These are phyloP conservation scores for Ephydatia muelleri DNA, from an alignment of 37 sponge, comb jelly and placozoan genomes.

Conservation along the genomic window DNA sequence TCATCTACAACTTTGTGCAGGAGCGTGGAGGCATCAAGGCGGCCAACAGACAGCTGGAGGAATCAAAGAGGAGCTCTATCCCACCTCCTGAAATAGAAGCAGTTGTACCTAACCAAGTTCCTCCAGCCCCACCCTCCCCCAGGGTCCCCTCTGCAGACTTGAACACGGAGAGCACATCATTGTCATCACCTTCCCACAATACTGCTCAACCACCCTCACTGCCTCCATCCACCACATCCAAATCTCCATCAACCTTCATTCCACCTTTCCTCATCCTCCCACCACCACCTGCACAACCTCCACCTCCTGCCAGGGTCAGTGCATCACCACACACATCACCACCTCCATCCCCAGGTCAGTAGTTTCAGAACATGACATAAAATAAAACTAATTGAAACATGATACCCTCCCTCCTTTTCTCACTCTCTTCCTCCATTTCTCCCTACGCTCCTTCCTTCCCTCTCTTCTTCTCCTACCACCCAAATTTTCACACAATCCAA, in stretches of 20 bases:
- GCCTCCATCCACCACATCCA: not conserved
- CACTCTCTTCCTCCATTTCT: too few relatives aligned
- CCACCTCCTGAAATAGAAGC: constrained; percentile 58
- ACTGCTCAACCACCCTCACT: too few relatives aligned
- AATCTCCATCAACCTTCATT: not conserved
- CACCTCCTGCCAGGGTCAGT: too few relatives aligned
- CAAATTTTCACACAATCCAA: too few relatives aligned
- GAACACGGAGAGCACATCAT: constrained; percentile 2
- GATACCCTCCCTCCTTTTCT: not conserved
- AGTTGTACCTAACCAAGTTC: not conserved
- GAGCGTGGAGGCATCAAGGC: constrained; percentile 93
- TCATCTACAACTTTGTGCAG: constrained; percentile 96
- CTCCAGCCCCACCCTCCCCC: constrained; percentile 53
- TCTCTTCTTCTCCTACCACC: too few relatives aligned
- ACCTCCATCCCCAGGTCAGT: too few relatives aligned
- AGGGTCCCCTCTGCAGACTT: constrained; percentile 17
- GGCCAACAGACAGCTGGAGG: constrained; percentile 73
- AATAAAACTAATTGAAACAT: too few relatives aligned
- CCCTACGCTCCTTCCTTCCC: too few relatives aligned
- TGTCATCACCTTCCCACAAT: not conserved
- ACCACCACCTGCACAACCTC: too few relatives aligned
- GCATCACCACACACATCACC: constrained; percentile 2
- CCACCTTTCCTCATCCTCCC: too few relatives aligned
- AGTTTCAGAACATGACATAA: too few relatives aligned
- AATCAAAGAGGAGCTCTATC: not conserved